Evolutionary conservation across 2,888 invertebrate genomes (phyloP), one percentile per base, ranked within the genome.

Genomic region (Encarsia formosa): DNA sequence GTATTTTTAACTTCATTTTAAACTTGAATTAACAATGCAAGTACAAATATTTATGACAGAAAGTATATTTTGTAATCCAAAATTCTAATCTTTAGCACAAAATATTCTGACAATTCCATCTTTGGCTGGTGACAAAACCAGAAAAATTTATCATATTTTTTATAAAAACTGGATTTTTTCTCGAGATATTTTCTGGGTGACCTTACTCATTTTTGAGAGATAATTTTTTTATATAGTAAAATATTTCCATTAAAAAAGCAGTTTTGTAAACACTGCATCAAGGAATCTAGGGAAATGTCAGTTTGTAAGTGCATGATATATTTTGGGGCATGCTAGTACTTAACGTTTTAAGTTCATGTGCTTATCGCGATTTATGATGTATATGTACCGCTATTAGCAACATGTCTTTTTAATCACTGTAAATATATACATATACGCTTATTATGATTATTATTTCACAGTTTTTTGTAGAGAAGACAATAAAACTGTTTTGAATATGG

Each of bases 221-320:
- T n/a, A n/a, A n/a, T n/a, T n/a, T n/a, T n/a, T n/a, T n/a, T n/a
- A n/a, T n/a, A n/a, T n/a, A n/a, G n/a, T n/a, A n/a, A n/a, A n/a
- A n/a, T n/a, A n/a, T n/a, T n/a, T n/a, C n/a, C n/a, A n/a, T n/a
- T n/a, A n/a, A n/a, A n/a, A n/a, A n/a, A n/a, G n/a, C n/a, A n/a
- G n/a, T n/a, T n/a, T n/a, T n/a, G n/a, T n/a, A n/a, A n/a, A n/a
- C n/a, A n/a, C n/a, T 32, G 42, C 47, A 34, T 16, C 46, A 45
- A 40, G 29, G 20, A 54, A 48, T 37, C 5, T 42, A 8, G 40
- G 48, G 55, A 37, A 16, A 19, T 45, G 23, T 49, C 19, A 23
- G 35, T n/a, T 49, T 49, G 37, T 52, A 55, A 46, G 49, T 56
- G 56, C 56, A 56, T 56, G 56, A 42, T 52, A 35, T 52, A 49